Conservation (phyloP, 2,113 vertebrate genomes). For the Fulmarus glacialis region DNA sequence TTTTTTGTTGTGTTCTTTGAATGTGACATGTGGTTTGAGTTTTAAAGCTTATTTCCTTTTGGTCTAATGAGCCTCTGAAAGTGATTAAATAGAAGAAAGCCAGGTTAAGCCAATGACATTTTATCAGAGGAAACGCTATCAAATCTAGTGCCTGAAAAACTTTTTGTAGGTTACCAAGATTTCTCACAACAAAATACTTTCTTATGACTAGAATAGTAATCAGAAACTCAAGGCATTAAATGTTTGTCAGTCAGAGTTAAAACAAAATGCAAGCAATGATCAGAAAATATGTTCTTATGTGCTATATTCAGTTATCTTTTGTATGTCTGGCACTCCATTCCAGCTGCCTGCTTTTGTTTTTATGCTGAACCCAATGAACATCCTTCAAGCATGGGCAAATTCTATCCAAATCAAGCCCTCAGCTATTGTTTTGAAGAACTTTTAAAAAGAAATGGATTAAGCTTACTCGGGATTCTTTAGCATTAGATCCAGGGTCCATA, state of each 20-base stretch:
- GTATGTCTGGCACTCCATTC: background rate
- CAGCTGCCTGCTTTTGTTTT: background rate
- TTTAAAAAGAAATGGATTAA: background rate
- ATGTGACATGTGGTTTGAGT: conserved; percentile 70
- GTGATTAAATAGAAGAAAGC: conserved; percentile 66
- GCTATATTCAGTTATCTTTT: background rate
- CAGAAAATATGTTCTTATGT: background rate
- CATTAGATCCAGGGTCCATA: background rate
- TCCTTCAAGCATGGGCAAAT: background rate
- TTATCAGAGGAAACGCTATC: conserved; percentile 54
- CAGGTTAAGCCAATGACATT: conserved; percentile 48
- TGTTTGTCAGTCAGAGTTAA: background rate
- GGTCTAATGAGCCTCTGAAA: conserved; percentile 67
- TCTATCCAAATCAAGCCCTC: background rate
- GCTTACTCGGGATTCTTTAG: background rate
- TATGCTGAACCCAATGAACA: background rate
- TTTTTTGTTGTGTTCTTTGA: conserved; percentile 29
- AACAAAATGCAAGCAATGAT: background rate
- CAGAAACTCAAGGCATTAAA: background rate
- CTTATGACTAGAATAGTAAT: background rate
- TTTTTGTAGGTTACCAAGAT: background rate
- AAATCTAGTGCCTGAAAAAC: background rate
- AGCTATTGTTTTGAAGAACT: background rate
- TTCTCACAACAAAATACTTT: conserved; percentile 12
- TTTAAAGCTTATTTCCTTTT: conserved; percentile 69